Percentiles rank a stretch among this genome's conserved stretches.
Conservation (phyloP, 2,113 vertebrate species). For the Antechinus flavipes region DNA sequence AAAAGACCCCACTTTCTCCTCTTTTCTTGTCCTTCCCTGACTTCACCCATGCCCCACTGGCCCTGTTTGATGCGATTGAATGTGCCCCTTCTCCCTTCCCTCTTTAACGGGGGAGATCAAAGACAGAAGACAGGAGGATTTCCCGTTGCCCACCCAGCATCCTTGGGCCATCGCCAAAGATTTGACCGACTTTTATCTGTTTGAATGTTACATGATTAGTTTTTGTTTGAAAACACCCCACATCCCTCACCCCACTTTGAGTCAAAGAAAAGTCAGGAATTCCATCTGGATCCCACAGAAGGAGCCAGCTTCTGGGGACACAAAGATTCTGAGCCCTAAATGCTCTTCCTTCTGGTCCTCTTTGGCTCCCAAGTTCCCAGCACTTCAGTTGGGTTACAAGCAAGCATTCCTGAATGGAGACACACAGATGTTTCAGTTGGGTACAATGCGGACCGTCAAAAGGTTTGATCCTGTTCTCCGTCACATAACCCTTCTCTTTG, state of each 20-base stretch:
- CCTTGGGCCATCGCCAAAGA: neutral
- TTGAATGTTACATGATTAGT: neutral
- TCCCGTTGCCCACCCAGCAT: neutral
- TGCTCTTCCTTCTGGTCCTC: neutral
- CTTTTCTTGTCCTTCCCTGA: neutral
- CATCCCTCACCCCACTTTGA: neutral
- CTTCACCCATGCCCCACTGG: neutral
- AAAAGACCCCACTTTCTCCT: neutral
- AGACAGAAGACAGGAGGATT: neutral
- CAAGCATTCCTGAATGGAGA: neutral
- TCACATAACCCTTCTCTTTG: neutral
- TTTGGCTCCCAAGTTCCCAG: neutral
- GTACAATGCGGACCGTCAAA: neutral
- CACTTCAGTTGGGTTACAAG: neutral
- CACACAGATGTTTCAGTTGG: neutral
- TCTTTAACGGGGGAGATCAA: neutral
- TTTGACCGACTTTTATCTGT: neutral
- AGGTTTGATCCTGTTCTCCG: neutral
- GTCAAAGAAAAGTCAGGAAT: neutral
- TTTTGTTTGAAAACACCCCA: neutral
- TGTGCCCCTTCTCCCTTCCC: neutral
- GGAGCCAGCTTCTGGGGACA: neutral
- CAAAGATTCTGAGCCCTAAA: neutral
- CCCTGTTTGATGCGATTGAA: neutral
- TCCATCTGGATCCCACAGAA: neutral